These are phyloP conservation scores for Rhinolophus ferrumequinum DNA, from an alignment of 2,113 vertebrate species.

Conservation along the genomic window DNA sequence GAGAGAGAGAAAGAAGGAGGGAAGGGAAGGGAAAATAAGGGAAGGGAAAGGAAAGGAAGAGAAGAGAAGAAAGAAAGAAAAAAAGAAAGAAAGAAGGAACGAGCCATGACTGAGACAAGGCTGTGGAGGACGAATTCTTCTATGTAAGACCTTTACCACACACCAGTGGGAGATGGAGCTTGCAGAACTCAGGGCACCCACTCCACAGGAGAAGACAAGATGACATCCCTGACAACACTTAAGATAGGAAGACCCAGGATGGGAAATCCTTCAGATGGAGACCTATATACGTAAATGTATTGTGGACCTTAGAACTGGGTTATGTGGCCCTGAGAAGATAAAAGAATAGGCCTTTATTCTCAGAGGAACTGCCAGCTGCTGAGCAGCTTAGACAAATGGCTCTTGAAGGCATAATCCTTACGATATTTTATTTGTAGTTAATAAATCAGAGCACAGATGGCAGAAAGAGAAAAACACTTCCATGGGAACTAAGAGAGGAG, in stretches of 20 bases:
- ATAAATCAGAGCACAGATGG: slow-evolving; percentile 26
- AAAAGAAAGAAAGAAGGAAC: not conserved
- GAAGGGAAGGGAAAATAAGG: not conserved
- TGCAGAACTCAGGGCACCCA: not conserved
- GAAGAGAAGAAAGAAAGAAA: fast-evolving
- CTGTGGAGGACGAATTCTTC: not conserved
- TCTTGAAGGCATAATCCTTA: not conserved
- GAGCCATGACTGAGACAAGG: not conserved
- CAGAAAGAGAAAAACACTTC: not conserved
- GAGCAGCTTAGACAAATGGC: not conserved
- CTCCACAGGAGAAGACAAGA: not conserved
- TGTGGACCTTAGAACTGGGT: not conserved
- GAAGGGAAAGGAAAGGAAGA: not conserved
- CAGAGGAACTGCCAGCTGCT: not conserved
- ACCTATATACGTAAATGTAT: not conserved
- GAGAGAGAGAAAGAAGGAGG: not conserved
- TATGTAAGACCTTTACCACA: not conserved
- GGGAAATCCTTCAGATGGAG: not conserved
- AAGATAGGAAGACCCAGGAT: not conserved
- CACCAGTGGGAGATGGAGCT: fast-evolving
- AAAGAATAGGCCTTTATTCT: slow-evolving; percentile 13
- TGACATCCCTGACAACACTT: no score
- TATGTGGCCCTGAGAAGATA: not conserved
- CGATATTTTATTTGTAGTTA: slow-evolving; percentile 25
- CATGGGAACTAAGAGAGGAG: not conserved